These are phyloP conservation scores for Orchesellides sinensis DNA, from an alignment of 2,888 invertebrate genomes.

Conservation along the genomic window DNA sequence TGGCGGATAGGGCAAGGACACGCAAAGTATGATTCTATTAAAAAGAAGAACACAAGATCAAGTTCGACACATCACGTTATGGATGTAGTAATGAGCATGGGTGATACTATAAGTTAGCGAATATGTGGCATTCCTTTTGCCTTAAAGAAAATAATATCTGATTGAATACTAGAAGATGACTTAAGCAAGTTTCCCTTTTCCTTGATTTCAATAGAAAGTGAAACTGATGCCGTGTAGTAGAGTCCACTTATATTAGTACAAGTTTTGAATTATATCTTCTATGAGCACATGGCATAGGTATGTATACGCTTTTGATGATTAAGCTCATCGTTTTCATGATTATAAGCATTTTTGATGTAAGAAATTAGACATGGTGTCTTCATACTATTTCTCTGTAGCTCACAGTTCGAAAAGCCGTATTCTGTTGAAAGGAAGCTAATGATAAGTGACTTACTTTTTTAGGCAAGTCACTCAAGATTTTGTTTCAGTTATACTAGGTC, in stretches of 20 bases:
- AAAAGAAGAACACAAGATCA: no score
- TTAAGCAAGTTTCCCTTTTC: slow-evolving; percentile 66
- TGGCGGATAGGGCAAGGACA: no score
- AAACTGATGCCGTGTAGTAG: slow-evolving; percentile 53
- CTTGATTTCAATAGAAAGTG: slow-evolving; percentile 67
- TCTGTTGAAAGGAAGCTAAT: slow-evolving; percentile 53
- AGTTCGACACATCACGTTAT: no score
- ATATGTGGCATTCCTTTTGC: slow-evolving; percentile 49
- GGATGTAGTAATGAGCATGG: no score
- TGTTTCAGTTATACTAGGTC: slow-evolving; percentile 3
- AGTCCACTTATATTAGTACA: slow-evolving; percentile 11
- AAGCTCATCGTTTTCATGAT: slow-evolving; percentile 34
- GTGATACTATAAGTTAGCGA: slow-evolving; percentile 8
- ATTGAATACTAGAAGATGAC: slow-evolving; percentile 53
- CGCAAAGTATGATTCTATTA: no score
- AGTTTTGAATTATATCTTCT: background rate
- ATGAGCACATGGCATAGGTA: background rate
- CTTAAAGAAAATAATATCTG: slow-evolving; percentile 34
- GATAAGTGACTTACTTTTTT: slow-evolving; percentile 17
- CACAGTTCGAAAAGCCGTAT: slow-evolving; percentile 16
- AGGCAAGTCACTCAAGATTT: slow-evolving; percentile 9
- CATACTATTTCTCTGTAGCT: slow-evolving; percentile 16
- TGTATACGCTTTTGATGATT: slow-evolving; percentile 26
- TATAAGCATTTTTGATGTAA: slow-evolving; percentile 4
- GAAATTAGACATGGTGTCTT: slow-evolving; percentile 4